Percentiles rank a stretch among this genome's conserved stretches.
Conservation (phyloP, 2,888 invertebrate genomes). For the Kuschelorhynchus macadamiae region DNA sequence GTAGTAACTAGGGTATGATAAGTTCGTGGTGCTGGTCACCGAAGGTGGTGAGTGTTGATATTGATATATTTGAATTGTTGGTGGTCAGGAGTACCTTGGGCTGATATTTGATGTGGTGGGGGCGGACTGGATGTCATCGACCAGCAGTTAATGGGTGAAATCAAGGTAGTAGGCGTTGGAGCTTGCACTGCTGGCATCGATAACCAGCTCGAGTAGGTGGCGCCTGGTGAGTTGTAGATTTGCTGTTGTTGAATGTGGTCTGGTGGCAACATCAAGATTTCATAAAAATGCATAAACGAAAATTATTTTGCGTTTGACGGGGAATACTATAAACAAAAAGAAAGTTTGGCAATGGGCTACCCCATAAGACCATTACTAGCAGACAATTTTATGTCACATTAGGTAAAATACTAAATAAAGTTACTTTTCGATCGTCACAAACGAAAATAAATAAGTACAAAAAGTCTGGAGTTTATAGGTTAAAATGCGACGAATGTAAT, state of each 20-base stretch:
- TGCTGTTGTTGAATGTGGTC: conserved; percentile 68
- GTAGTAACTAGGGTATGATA: conserved; percentile 66
- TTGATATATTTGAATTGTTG: conserved; percentile 66
- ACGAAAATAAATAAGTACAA: too few species aligned
- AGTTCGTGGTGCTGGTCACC: conserved; percentile 64
- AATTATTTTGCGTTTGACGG: too few species aligned
- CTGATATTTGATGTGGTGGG: conserved; percentile 65
- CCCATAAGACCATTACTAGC: too few species aligned
- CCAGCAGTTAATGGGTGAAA: conserved; percentile 68
- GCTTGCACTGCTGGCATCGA: conserved; percentile 63
- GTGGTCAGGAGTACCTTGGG: conserved; percentile 65
- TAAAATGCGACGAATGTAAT: too few species aligned
- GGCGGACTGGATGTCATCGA: conserved; percentile 67
- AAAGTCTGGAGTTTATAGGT: too few species aligned
- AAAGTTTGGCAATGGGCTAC: too few species aligned
- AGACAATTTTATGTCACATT: too few species aligned
- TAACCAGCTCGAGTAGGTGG: conserved; percentile 66
- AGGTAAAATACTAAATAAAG: too few species aligned
- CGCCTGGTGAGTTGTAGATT: conserved; percentile 59
- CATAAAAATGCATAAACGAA: too few species aligned
- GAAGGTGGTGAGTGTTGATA: conserved; percentile 61
- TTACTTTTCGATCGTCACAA: too few species aligned
- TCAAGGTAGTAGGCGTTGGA: conserved; percentile 65
- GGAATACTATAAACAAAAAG: too few species aligned
- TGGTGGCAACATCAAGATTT: too few species aligned